Evolutionary conservation across 2,888 invertebrate species (phyloP), one percentile per base, ranked within the genome.

Genomic region (Calameuta idolon): DNA sequence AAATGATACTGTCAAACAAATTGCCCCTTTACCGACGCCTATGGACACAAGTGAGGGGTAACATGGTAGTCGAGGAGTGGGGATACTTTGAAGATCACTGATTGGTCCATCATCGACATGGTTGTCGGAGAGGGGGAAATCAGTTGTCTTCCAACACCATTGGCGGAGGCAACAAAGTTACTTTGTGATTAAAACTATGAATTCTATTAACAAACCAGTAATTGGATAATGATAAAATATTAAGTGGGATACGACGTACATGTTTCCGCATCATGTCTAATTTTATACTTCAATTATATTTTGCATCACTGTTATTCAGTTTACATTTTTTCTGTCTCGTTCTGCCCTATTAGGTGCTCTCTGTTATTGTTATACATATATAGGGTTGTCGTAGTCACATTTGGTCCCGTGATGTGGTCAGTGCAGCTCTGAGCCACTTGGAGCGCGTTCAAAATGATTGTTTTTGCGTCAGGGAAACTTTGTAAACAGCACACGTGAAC

Each of bases 101-200:
- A 55, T 55, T 55, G 23, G 55, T 55, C 55, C 5, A 23, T 55
- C 2, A 55, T 55, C 9, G 5, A 35, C 0, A 55, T 23, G 9
- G 55, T 0, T 5, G 4, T 0, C 0, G 23, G 23, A 0, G 9
- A 1, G 9, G 23, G 23, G 23, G 2, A 9, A 23, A 55, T 9
- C 55, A 23, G 23, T 55, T 23, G 23, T 9, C 9, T 23, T 55
- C 9, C 0, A 40, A 23, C 23, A 23, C 9, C 55, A 55, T 23
- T 55, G 55, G 55, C 55, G 55, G 15, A 55, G 23, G 2, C 55
- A 23, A 23, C 2, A 55, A 55, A 23, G 23, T 23, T 23, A 23
- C 1, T 23, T 55, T 55, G 23, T 40, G 15, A 40, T 40, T 11
- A 11, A 12, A 40, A 40, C 40, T 23, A 23, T 23, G 23, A 23